Conservation (phyloP, 2,888 invertebrate species). For the Dendrolimus houi region DNA sequence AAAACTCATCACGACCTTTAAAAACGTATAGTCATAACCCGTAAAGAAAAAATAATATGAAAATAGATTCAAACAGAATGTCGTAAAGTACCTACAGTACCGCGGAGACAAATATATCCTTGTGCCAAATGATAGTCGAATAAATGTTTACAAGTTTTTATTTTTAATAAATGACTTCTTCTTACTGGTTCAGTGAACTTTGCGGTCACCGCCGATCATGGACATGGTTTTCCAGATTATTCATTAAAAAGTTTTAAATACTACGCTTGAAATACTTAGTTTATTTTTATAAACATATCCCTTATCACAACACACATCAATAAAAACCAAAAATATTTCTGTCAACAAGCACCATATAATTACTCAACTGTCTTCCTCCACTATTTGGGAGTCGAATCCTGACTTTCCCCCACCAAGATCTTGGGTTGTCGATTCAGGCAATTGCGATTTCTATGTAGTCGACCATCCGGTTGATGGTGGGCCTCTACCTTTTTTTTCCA, state of each 20-base stretch:
- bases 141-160: slow-evolving; percentile 6
- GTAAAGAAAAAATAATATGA: slow-evolving; percentile 6
- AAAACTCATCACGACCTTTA: neutral
- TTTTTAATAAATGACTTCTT: slow-evolving; percentile 13
- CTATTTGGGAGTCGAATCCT: no score
- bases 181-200: slow-evolving; percentile 46
- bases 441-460: no score
- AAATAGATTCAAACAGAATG: slow-evolving; percentile 7
- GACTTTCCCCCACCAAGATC: no score
- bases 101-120: slow-evolving; percentile 10
- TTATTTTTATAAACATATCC: no score
- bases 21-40: neutral
- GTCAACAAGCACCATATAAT: no score
- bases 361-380: no score
- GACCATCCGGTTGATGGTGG: no score
- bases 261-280: no score
- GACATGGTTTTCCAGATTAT: slow-evolving; percentile 21
- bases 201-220: slow-evolving; percentile 34
- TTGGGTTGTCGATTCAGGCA: no score
- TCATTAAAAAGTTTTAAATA: neutral
- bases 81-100: slow-evolving; percentile 4
- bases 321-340: no score
- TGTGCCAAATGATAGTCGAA: slow-evolving; percentile 1
- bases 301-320: no score
- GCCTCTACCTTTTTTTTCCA: no score